Evolutionary conservation across 1,140 invertebrate species (phyloP).

Genomic region (Aphidius ervi): DNA sequence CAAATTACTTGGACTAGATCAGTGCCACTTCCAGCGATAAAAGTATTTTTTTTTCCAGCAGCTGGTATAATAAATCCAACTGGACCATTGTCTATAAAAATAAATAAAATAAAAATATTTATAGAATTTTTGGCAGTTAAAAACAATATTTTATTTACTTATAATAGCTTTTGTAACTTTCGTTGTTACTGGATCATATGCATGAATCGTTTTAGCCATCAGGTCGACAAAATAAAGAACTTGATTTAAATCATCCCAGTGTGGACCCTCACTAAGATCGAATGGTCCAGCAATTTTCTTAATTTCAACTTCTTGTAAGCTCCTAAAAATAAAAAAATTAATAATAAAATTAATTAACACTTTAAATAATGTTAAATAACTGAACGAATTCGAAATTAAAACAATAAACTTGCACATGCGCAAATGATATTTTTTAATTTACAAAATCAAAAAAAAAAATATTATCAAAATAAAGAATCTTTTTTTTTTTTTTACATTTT

Average conservation of each 20-base stretch:
- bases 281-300: constrained; percentile 31
- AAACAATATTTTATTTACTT: constrained; percentile 2
- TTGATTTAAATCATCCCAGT: constrained; percentile 63
- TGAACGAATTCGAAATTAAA: no score
- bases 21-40: constrained; percentile 62
- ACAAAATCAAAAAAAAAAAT: no score
- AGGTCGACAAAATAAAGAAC: constrained; percentile 68
- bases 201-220: constrained; percentile 54
- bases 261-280: constrained; percentile 60
- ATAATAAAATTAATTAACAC: no score
- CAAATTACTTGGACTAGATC: constrained; percentile 64
- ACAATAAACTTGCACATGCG: no score
- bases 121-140: constrained; percentile 7
- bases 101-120: constrained; percentile 23
- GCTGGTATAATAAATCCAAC: constrained; percentile 68
- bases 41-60: constrained; percentile 56
- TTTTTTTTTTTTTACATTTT: no score
- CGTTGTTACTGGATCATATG: constrained; percentile 56
- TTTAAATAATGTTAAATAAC: no score
- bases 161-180: constrained; percentile 11
- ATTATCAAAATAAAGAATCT: no score
- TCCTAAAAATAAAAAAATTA: constrained; percentile 14
- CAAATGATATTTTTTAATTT: no score
- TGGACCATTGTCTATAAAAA: constrained; percentile 50
- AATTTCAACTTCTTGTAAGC: constrained; percentile 7